These are phyloP conservation scores for Zaprionus lineosus DNA, from an alignment of 2,888 invertebrate genomes.

Conservation along the genomic window DNA sequence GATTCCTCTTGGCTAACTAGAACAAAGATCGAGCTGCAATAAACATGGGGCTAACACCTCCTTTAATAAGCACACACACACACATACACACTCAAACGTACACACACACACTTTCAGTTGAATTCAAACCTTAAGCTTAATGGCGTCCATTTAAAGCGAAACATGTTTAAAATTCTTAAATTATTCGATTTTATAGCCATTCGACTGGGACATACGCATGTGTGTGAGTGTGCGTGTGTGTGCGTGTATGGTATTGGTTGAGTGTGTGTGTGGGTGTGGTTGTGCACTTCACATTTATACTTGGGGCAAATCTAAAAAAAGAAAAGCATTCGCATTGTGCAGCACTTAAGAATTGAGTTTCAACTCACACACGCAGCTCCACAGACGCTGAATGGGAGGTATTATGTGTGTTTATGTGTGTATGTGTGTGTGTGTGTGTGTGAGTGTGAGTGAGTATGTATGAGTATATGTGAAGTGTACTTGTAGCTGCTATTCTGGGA, in stretches of 20 bases:
- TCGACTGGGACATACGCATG: constrained; percentile 5
- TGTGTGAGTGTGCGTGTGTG: neutral
- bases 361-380: constrained; percentile 36
- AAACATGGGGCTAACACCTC: too few species aligned
- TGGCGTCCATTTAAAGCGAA: constrained; percentile 54
- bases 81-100: neutral
- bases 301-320: constrained; percentile 41
- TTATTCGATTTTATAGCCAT: constrained; percentile 57
- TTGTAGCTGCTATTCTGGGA: too few species aligned
- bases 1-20: constrained; percentile 49
- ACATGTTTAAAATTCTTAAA: constrained; percentile 73
- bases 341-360: constrained; percentile 71
- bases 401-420: constrained; percentile 17
- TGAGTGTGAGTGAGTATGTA: constrained; percentile 13
- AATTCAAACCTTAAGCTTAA: constrained; percentile 16
- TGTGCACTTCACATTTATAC: neutral
- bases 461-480: constrained; percentile 9
- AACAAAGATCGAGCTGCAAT: constrained; percentile 57
- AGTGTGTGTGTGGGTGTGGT: neutral
- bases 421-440: constrained; percentile 17
- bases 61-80: constrained; percentile 25
- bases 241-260: neutral
- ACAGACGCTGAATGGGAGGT: constrained; percentile 5
- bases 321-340: too few species aligned
- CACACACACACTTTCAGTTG: constrained; percentile 7